Conservation (phyloP, 2,888 invertebrate species). For the Criorhina ranunculi region DNA sequence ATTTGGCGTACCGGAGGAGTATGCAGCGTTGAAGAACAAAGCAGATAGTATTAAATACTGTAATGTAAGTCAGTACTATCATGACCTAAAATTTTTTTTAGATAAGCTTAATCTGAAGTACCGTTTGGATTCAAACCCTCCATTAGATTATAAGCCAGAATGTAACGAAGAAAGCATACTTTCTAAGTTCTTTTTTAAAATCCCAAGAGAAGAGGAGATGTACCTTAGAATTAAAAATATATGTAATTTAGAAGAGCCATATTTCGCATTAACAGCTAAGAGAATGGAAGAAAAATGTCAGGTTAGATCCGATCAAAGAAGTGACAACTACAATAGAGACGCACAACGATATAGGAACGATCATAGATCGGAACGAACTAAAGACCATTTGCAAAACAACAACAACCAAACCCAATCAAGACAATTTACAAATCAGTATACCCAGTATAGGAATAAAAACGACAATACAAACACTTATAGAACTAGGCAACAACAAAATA, state of each 20-base stretch:
- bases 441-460: not conserved
- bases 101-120: slow-evolving; percentile 28
- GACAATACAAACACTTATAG: slow-evolving; percentile 16
- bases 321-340: slow-evolving; percentile 13
- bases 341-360: slow-evolving; percentile 18
- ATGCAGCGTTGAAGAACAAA: slow-evolving; percentile 19
- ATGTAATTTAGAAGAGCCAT: not conserved
- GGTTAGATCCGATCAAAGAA: too few species aligned
- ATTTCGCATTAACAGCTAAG: slow-evolving; percentile 2
- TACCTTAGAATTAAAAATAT: slow-evolving; percentile 13
- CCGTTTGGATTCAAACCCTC: slow-evolving; percentile 20
- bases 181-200: slow-evolving; percentile 32
- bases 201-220: slow-evolving; percentile 15
- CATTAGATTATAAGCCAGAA: slow-evolving; percentile 32
- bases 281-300: slow-evolving; percentile 25
- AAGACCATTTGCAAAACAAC: too few species aligned
- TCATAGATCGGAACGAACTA: too few species aligned
- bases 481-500: slow-evolving; percentile 23
- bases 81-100: slow-evolving; percentile 27
- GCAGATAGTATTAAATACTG: slow-evolving; percentile 19
- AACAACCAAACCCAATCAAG: too few species aligned
- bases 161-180: slow-evolving; percentile 30
- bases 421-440: too few species aligned
- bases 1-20: slow-evolving; percentile 29
- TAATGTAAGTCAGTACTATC: slow-evolving; percentile 46